Conservation (phyloP, 2,888 invertebrate species). For the Stramonita haemastoma region DNA sequence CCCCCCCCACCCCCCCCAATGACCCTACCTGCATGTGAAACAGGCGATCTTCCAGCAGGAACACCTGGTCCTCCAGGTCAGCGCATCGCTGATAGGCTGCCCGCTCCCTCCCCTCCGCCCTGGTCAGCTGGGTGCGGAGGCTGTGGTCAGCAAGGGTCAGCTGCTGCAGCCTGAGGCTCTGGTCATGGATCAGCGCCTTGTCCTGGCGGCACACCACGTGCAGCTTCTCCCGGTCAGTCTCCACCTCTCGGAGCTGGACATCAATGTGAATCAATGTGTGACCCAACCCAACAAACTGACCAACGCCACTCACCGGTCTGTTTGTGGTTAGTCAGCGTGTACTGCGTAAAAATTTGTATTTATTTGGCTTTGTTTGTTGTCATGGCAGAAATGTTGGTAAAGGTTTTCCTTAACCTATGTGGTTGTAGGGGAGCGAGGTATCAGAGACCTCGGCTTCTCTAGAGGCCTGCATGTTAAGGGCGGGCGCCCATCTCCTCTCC, state of each 20-base stretch:
- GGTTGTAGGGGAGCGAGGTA: too few species aligned
- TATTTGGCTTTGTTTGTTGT: neutral
- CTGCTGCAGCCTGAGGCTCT: neutral
- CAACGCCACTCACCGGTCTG: neutral
- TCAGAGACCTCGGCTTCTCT: too few species aligned
- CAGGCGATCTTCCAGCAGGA: neutral
- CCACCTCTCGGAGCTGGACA: neutral
- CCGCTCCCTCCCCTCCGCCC: neutral
- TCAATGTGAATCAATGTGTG: neutral
- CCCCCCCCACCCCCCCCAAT: neutral
- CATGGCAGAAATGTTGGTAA: neutral
- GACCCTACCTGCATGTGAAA: neutral
- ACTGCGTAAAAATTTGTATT: neutral
- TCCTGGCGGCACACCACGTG: slow-evolving; percentile 7
- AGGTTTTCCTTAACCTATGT: neutral
- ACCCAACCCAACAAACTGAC: neutral
- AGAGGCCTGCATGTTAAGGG: too few species aligned
- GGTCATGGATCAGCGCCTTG: slow-evolving; percentile 13
- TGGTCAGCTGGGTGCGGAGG: neutral
- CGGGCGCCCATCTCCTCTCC: too few species aligned
- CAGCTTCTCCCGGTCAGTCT: neutral
- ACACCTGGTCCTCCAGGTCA: neutral
- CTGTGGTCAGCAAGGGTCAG: neutral
- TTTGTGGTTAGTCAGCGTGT: neutral
- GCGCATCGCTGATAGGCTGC: neutral